Base-by-base conservation (phyloP, 2,888 invertebrate genomes). In the Polydrusus tereticollis region DNA sequence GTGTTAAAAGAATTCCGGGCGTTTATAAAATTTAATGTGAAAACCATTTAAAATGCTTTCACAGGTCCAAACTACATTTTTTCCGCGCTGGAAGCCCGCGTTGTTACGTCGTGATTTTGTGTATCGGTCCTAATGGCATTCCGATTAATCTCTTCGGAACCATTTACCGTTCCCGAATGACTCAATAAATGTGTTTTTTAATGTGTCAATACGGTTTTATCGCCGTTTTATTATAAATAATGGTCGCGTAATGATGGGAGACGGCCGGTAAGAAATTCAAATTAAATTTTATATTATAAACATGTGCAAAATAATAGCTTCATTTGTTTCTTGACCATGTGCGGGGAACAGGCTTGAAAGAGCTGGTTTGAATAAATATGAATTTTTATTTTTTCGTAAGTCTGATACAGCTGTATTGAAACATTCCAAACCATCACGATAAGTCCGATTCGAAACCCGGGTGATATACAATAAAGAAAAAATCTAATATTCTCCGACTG, bases 21-120 rank as follows among this genome's bases (percentile, higher is more conserved):
- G 55, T 71, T 55, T 38, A 71, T 71, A 71, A 66, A 60, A 71
- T 71, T 71, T 65, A 64, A 70, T 70, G 70, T 59, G 64, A 70
- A 58, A 64, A 16, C 65, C 70, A 41, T 57, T 67, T 67, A 67
- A 67, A 58, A 67, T 67, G 36, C 58, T 67, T 67, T 45, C 67
- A 58, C 58, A 67, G 67, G 59, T 67, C 58, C 36, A 55, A n/a
- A 55, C 65, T 52, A 65, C 65, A 65, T 63, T 63, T 62, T 65
- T 65, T 59, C 26, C 23, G 26, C 26, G 41, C n/a, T n/a, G 26
- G 52, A 4, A 41, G 36, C 41, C 50, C 41, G 64, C 14, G 20
- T 26, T 23, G 26, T 26, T 21, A 14, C 8, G 50, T 16, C 7
- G 38, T 20, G 38, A 58, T 36, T 38, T 41, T 38, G 36, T 21